A percentile compares a stretch with the other conserved stretches of the same genome.
phyloP scores from a whole-genome alignment of 2,888 invertebrate species.

The Craniophora ligustri region DNA sequence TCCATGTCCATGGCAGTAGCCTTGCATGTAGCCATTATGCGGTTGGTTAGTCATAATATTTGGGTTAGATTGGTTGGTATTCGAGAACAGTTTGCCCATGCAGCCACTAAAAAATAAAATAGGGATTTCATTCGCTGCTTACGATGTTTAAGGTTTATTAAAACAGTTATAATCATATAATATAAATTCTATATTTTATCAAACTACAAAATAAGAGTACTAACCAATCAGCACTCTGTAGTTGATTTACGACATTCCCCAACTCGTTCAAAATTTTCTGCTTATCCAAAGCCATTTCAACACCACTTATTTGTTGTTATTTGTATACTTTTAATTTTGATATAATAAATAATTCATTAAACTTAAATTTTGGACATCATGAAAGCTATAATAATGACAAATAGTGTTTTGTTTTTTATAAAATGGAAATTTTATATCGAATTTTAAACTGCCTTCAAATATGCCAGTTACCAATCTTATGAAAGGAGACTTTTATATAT shows the following conservation, averaged over 20 bases:
- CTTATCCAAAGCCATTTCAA: constrained; percentile 77
- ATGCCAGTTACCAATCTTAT: not conserved
- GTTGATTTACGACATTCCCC: constrained; percentile 82
- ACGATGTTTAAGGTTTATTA: too few relatives aligned
- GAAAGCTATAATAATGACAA: constrained; percentile 26
- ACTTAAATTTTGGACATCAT: constrained; percentile 57
- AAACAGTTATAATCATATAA: too few relatives aligned
- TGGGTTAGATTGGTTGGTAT: constrained; percentile 51
- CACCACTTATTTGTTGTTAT: constrained; percentile 20
- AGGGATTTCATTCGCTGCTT: too few relatives aligned
- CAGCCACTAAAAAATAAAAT: constrained; percentile 75
- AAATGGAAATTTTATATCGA: constrained; percentile 10
- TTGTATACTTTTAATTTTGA: constrained; percentile 39
- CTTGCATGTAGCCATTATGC: constrained; percentile 62
- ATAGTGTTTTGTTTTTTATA: constrained; percentile 52
- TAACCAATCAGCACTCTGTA: constrained; percentile 84
- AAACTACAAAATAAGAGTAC: constrained; percentile 34
- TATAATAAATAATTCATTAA: constrained; percentile 23
- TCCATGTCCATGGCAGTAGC: constrained; percentile 64
- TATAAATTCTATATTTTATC: too few relatives aligned
- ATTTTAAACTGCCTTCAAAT: constrained; percentile 25
- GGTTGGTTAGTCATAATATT: constrained; percentile 54
- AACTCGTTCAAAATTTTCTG: constrained; percentile 81
- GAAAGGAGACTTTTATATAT: constrained; percentile 3
- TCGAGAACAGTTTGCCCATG: constrained; percentile 81